Base-by-base conservation (phyloP, 2,888 invertebrate species). In the Nesidiocoris tenuis region DNA sequence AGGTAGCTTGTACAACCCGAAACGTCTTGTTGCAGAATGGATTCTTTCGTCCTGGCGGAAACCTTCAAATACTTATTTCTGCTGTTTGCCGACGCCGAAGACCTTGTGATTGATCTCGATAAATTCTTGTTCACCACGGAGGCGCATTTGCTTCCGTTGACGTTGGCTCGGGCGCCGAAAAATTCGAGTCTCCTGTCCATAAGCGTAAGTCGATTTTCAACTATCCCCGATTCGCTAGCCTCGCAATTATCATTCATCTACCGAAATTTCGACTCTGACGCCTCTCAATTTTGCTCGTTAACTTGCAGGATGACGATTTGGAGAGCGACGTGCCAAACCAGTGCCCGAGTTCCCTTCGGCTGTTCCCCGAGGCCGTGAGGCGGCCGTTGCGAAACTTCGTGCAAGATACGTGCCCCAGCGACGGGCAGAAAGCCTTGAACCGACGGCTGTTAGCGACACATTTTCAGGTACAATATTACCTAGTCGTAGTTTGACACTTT, bases 31-130 rank as follows among this genome's bases (percentile, higher is more conserved):
- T 80, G 17, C 81, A 89, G 97, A 79, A 97, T 99, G 97, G 98
- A 99, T 83, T 98, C 98, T 0, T 99, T 95, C 85, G 96, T 99
- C 0, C 86, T 99, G 0, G 94, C 98, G 0, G 98, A 99, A 86
- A 99, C 98, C 0, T 94, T 99, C 82, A 99, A 99, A 84, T 99
- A 99, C 83, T 86, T 99, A 9, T 99, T 91, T 84, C 87, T 99
- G 83, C 85, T 99, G 76, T 99, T 98, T 83, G 90, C 96, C 54
- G 92, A 97, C 80, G 91, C 92, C 74, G 89, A 88, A 39, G 96
- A 98, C 82, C 84, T 95, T 66, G 87, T 92, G 5, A 84, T 95
- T 17, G 90, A 94, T 83, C 84, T 95, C 71, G 93, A 95, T 82
- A 91, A 94, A 82, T 95, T 94, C 84, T 89, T 95, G 78, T 90